Evolutionary conservation across 2,797 vertebrate genomes (phyloP).

Genomic region (Rhinella marina): DNA sequence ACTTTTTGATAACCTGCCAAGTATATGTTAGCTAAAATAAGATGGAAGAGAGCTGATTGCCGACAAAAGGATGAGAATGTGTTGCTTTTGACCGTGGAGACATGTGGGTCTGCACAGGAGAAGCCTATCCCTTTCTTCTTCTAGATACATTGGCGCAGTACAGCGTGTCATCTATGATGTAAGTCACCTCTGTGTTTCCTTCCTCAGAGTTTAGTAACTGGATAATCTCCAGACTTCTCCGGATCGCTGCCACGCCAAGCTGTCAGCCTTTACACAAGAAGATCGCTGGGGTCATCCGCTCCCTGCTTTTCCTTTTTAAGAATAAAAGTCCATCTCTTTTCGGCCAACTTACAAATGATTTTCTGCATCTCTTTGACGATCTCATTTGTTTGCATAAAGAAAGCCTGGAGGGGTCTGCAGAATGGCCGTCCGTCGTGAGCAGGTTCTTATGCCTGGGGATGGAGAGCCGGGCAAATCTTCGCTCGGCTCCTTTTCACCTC

Average conservation of each 20-base stretch:
- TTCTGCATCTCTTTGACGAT: conserved; percentile 83
- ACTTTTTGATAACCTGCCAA: too few relatives aligned
- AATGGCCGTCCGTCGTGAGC: conserved; percentile 83
- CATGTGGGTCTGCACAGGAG: too few relatives aligned
- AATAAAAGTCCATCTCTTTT: conserved; percentile 83
- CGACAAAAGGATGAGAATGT: too few relatives aligned
- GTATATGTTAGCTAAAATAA: too few relatives aligned
- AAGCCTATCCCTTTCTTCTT: too few relatives aligned
- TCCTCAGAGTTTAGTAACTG: conserved; percentile 91
- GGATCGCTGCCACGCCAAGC: conserved; percentile 87
- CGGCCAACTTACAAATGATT: conserved; percentile 79
- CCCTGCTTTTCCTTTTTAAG: conserved; percentile 89
- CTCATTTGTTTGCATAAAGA: conserved; percentile 75
- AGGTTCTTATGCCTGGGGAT: conserved; percentile 75
- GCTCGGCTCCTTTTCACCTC: conserved; percentile 79
- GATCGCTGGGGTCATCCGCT: conserved; percentile 84
- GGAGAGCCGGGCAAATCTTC: conserved; percentile 77
- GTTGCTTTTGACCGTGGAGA: too few relatives aligned
- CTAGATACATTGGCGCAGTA: too few relatives aligned
- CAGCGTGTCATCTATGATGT: not conserved
- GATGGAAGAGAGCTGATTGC: too few relatives aligned
- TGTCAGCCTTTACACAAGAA: conserved; percentile 84
- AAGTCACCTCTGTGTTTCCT: conserved; percentile 31
- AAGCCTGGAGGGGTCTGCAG: conserved; percentile 62
- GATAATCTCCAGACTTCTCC: conserved; percentile 88